Evolutionary conservation across 1,140 invertebrate species (phyloP).

Genomic region (Pseudomyrmex flavicornis): DNA sequence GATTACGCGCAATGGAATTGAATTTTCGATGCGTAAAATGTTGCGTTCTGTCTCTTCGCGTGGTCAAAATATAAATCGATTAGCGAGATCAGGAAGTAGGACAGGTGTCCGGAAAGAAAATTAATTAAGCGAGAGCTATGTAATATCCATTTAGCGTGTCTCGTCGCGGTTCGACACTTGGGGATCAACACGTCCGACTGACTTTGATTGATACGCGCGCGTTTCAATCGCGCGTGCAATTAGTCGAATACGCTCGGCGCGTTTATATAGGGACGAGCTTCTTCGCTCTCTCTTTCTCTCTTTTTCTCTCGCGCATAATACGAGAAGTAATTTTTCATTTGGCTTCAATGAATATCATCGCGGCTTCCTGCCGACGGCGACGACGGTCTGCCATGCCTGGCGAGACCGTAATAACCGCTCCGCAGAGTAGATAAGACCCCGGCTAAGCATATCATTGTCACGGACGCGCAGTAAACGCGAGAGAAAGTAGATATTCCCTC

Average conservation of each 20-base stretch:
- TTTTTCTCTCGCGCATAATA: constrained; percentile 25
- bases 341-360: constrained; percentile 50
- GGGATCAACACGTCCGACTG: constrained; percentile 4
- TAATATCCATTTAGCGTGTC: constrained; percentile 40
- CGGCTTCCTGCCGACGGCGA: constrained; percentile 42
- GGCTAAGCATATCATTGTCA: constrained; percentile 25
- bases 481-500: constrained; percentile 26
- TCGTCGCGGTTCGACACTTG: constrained; percentile 31
- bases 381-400: constrained; percentile 26
- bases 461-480: neutral
- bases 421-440: constrained; percentile 17
- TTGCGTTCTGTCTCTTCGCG: neutral
- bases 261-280: neutral
- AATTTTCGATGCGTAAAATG: neutral
- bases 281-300: neutral
- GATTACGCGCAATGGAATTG: neutral
- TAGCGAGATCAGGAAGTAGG: neutral
- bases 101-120: constrained; percentile 6
- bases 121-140: constrained; percentile 31
- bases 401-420: constrained; percentile 21
- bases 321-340: constrained; percentile 56
- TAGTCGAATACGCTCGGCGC: constrained; percentile 30
- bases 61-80: neutral
- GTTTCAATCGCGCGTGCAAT: constrained; percentile 54
- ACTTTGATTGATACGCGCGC: constrained; percentile 56